phyloP scores from a whole-genome alignment of 2,888 invertebrate genomes.

The Furcula furcula region DNA sequence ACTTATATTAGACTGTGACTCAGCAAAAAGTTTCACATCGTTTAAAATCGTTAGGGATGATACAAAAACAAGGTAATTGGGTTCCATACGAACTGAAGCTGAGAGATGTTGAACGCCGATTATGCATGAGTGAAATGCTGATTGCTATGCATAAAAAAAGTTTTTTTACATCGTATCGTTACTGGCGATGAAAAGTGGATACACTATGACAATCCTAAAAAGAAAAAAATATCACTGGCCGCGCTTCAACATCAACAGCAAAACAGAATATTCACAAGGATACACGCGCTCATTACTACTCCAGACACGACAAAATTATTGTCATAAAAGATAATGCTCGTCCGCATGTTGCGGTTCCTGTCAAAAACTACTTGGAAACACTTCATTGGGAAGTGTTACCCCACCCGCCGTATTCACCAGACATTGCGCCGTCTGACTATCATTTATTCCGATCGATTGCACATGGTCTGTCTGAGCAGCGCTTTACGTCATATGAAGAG shows the following conservation, averaged over 20 bases:
- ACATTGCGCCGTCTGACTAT: too few species aligned
- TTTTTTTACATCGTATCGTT: not conserved
- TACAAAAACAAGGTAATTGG: too few species aligned
- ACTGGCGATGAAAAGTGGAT: not conserved
- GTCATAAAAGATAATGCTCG: not conserved
- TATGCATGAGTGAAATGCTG: conserved; percentile 2
- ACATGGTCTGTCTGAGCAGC: too few species aligned
- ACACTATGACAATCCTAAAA: too few species aligned
- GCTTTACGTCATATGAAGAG: too few species aligned
- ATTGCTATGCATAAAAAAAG: not conserved
- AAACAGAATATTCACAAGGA: conserved; percentile 1
- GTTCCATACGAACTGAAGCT: not conserved
- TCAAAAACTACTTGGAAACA: conserved; percentile 3
- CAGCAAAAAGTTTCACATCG: not conserved
- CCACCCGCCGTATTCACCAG: too few species aligned
- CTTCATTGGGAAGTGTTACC: conserved; percentile 2
- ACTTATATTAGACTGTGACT: not conserved
- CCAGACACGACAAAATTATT: not conserved
- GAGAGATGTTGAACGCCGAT: conserved; percentile 1
- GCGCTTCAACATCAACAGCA: not conserved
- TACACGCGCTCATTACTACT: conserved; percentile 1
- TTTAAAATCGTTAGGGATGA: too few species aligned
- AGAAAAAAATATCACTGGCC: conserved; percentile 1
- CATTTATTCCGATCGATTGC: too few species aligned
- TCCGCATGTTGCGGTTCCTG: too few species aligned